These are phyloP conservation scores for Aurelia sp. DNA, from an alignment of 30 jellyfish, hydroid and myxozoan species.

Conservation along the genomic window DNA sequence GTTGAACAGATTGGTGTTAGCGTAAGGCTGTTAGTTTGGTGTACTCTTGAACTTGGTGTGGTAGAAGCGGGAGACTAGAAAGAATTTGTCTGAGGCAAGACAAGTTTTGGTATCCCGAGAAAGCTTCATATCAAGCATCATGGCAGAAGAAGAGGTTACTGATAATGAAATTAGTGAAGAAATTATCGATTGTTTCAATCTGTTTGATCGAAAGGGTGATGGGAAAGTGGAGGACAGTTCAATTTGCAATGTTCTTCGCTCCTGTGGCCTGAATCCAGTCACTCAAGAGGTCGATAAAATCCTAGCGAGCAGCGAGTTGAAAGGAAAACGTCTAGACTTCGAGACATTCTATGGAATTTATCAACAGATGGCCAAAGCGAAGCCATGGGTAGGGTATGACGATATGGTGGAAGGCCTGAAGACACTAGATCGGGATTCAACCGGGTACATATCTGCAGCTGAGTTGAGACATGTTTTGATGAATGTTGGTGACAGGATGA, in stretches of 20 bases:
- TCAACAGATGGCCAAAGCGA: constrained; percentile 60
- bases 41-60: too few relatives aligned
- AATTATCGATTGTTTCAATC: constrained; percentile 37
- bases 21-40: too few relatives aligned
- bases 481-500: constrained; percentile 90
- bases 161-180: constrained; percentile 32
- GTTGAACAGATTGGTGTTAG: too few relatives aligned
- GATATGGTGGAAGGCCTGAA: constrained; percentile 91
- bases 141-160: too few relatives aligned
- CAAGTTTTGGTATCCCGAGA: too few relatives aligned
- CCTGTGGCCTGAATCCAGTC: constrained; percentile 82
- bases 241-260: constrained; percentile 71
- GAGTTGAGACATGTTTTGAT: constrained; percentile 81
- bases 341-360: constrained; percentile 77
- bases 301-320: constrained; percentile 48
- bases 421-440: constrained; percentile 84
- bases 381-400: constrained; percentile 78
- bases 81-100: too few relatives aligned
- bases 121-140: too few relatives aligned
- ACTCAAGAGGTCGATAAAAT: constrained; percentile 63
- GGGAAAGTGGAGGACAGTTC: constrained; percentile 61
- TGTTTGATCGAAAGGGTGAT: constrained; percentile 84
- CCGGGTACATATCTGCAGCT: constrained; percentile 82
- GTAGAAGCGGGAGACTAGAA: too few relatives aligned
- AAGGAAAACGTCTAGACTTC: constrained; percentile 77